These are phyloP conservation scores for Calonectris borealis DNA, from an alignment of 2,113 vertebrate genomes.

Conservation along the genomic window DNA sequence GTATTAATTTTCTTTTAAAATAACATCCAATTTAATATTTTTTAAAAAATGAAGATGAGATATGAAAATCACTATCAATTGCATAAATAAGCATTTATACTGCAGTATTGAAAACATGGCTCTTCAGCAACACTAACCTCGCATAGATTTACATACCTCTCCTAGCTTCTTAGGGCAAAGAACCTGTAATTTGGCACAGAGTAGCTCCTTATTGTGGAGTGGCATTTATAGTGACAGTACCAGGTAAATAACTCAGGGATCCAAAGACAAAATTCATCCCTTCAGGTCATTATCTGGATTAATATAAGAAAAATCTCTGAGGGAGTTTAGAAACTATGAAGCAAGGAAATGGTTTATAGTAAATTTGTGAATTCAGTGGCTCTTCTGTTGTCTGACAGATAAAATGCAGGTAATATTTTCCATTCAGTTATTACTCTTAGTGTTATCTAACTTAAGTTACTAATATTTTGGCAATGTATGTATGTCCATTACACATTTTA, in stretches of 20 bases:
- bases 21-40: neutral
- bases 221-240: neutral
- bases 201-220: neutral
- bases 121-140: neutral
- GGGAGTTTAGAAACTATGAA: neutral
- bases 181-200: neutral
- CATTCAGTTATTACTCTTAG: neutral
- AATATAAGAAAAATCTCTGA: neutral
- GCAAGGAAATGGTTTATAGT: slow-evolving; percentile 3
- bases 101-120: neutral
- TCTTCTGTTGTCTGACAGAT: neutral
- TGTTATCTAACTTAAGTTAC: neutral
- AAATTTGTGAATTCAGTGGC: neutral
- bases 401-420: neutral
- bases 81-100: neutral
- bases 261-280: slow-evolving; percentile 1
- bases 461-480: neutral
- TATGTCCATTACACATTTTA: neutral
- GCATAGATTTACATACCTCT: neutral
- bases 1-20: neutral
- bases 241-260: slow-evolving; percentile 1
- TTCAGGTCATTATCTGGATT: neutral
- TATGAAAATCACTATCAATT: neutral
- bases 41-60: neutral
- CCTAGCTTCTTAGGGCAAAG: neutral